Percentiles rank a stretch among this genome's conserved stretches.
phyloP scores from a whole-genome alignment of 2,888 invertebrate genomes.

The Quadroppia sp. region DNA sequence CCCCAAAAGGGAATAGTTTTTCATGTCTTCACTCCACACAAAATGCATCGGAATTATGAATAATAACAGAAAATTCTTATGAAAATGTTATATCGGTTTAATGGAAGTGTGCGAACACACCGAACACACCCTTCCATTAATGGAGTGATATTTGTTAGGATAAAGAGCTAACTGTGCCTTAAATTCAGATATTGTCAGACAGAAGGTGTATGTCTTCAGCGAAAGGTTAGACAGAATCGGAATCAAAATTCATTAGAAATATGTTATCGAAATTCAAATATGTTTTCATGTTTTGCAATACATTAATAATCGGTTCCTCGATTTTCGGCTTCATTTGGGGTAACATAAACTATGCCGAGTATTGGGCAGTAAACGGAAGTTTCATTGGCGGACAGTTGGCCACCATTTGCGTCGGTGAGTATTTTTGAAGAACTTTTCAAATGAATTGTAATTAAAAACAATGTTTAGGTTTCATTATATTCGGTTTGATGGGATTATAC shows the following conservation, averaged over 20 bases:
- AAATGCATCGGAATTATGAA: constrained; percentile 2
- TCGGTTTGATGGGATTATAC: constrained; percentile 38
- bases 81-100: background rate
- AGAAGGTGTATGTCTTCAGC: background rate
- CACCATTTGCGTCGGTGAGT: constrained; percentile 38
- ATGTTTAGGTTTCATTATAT: constrained; percentile 26
- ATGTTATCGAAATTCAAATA: constrained; percentile 27
- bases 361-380: constrained; percentile 33
- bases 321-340: constrained; percentile 41
- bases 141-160: background rate
- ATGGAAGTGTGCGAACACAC: constrained; percentile 17
- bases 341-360: constrained; percentile 37
- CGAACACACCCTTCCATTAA: constrained; percentile 5
- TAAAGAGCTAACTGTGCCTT: background rate
- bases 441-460: background rate
- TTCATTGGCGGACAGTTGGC: constrained; percentile 40
- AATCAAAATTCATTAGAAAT: background rate
- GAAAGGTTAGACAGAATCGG: background rate
- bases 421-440: background rate
- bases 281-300: constrained; percentile 35
- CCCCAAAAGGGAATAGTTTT: background rate
- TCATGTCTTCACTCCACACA: background rate
- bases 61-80: constrained; percentile 6
- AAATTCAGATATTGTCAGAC: background rate
- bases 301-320: constrained; percentile 33